Evolutionary conservation across 2,888 invertebrate genomes (phyloP).

Genomic region (Latrodectus hesperus): DNA sequence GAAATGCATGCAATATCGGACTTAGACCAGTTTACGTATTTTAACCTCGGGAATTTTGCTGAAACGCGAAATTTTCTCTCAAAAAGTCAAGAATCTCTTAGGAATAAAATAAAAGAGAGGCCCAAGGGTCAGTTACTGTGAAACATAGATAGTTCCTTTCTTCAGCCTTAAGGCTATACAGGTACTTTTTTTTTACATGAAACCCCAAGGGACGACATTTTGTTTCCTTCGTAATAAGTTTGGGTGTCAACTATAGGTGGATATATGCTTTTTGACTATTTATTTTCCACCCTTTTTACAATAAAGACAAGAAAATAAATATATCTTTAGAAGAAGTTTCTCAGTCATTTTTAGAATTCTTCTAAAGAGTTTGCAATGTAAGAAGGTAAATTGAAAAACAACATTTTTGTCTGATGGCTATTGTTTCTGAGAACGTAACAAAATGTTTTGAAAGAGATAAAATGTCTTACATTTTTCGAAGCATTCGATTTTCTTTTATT

Average conservation of each 20-base stretch:
- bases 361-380: neutral
- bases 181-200: constrained; percentile 19
- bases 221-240: constrained; percentile 34
- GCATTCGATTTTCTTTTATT: neutral
- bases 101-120: constrained; percentile 49
- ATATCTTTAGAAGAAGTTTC: constrained; percentile 31
- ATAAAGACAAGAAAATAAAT: constrained; percentile 12
- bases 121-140: constrained; percentile 60
- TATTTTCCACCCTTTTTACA: neutral
- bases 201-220: constrained; percentile 41
- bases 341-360: constrained; percentile 10
- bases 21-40: constrained; percentile 16
- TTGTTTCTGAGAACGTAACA: constrained; percentile 1
- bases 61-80: constrained; percentile 21
- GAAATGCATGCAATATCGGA: neutral
- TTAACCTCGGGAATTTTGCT: constrained; percentile 2
- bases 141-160: constrained; percentile 54
- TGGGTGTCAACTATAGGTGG: constrained; percentile 54
- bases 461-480: constrained; percentile 3
- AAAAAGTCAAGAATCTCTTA: constrained; percentile 41
- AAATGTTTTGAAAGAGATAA: constrained; percentile 5
- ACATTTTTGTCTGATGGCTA: constrained; percentile 20
- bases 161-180: constrained; percentile 20
- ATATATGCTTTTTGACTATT: neutral
- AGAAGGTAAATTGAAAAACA: constrained; percentile 47